Conservation (phyloP, 2,888 invertebrate genomes). For the Ellobium chinense region DNA sequence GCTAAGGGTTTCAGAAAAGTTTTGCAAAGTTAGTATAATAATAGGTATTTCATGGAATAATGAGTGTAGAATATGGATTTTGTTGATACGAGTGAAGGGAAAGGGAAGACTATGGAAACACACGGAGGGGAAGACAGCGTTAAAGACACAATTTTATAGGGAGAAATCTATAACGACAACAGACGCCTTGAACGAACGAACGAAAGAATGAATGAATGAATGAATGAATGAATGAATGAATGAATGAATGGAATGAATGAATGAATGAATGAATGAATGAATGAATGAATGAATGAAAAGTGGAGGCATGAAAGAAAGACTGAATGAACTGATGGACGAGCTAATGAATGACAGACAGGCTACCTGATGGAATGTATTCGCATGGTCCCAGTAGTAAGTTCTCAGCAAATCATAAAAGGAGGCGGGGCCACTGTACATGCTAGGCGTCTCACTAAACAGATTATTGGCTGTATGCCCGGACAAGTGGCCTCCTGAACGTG, state of each 20-base stretch:
- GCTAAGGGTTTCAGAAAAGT: no score
- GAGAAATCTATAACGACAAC: no score
- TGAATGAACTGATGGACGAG: neutral
- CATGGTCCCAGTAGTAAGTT: conserved; percentile 40
- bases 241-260: neutral
- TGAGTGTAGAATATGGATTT: no score
- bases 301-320: neutral
- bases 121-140: no score
- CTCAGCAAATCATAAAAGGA: conserved; percentile 31
- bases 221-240: neutral
- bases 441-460: neutral
- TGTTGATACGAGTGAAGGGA: no score
- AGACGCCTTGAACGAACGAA: no score
- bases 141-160: no score
- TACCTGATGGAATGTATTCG: neutral
- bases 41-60: no score
- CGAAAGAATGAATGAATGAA: neutral
- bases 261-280: neutral
- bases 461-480: neutral
- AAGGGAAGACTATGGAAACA: no score
- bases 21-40: no score
- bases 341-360: neutral
- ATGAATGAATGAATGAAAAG: neutral
- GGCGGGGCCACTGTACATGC: conserved; percentile 12
- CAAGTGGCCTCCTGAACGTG: neutral